Evolutionary conservation across 1,140 invertebrate genomes (phyloP).

Genomic region (Ceratina japonica): DNA sequence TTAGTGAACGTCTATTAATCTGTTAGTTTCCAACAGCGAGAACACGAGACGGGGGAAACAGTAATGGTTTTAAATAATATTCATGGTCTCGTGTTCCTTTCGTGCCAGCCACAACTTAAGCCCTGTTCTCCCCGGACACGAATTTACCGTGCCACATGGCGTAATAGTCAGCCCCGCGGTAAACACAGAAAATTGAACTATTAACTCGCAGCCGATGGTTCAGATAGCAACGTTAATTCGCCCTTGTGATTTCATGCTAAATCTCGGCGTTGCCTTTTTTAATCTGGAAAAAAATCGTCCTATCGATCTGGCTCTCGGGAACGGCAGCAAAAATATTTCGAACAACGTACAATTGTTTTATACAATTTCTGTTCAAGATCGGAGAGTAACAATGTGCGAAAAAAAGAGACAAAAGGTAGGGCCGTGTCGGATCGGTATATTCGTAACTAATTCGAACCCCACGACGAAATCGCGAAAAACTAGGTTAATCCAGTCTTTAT

Average conservation of each 20-base stretch:
- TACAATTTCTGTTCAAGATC: background rate
- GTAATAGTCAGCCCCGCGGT: background rate
- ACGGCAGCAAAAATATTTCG: background rate
- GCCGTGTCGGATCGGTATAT: background rate
- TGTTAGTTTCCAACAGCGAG: background rate
- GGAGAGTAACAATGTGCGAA: background rate
- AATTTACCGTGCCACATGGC: conserved; percentile 1
- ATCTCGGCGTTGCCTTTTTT: background rate
- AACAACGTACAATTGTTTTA: background rate
- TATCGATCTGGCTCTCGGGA: background rate
- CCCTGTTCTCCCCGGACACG: background rate
- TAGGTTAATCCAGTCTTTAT: conserved; percentile 38
- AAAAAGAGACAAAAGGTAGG: background rate
- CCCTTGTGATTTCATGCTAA: background rate
- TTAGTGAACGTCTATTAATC: background rate
- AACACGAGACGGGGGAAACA: background rate
- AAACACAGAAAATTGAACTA: background rate
- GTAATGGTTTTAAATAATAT: background rate
- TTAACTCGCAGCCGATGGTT: background rate
- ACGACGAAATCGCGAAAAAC: conserved; percentile 9
- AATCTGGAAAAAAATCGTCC: background rate
- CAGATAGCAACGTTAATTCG: background rate
- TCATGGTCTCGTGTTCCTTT: background rate
- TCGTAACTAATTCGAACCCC: conserved; percentile 1
- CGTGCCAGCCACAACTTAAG: background rate